These are phyloP conservation scores for Lutjanus erythropterus DNA, from an alignment of 2,113 vertebrate species.

Conservation along the genomic window DNA sequence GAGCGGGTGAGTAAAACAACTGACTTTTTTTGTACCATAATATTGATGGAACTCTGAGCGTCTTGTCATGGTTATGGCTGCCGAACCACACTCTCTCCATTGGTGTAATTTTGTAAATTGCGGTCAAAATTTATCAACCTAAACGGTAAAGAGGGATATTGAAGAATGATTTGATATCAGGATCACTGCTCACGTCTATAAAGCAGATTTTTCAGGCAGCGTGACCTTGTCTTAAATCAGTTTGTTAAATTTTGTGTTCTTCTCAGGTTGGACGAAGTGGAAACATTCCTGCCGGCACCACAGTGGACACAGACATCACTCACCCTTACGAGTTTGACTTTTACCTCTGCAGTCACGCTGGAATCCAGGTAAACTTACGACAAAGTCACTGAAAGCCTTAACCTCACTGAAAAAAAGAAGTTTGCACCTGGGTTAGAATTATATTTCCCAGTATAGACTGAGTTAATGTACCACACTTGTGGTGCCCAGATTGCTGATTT, in stretches of 20 bases:
- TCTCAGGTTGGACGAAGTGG: slow-evolving; percentile 95
- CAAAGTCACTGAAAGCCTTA: not conserved
- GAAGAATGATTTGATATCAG: not conserved
- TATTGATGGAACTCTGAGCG: no score
- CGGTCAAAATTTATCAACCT: no score
- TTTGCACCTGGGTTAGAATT: no score
- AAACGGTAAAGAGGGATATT: no score
- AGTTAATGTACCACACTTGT: not conserved
- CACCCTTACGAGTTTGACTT: slow-evolving; percentile 99
- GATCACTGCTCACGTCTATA: not conserved
- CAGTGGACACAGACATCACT: slow-evolving; percentile 97
- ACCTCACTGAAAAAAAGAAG: not conserved
- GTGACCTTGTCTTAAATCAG: not conserved
- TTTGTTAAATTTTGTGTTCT: not conserved
- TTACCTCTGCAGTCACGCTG: slow-evolving; percentile 99
- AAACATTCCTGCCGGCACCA: slow-evolving; percentile 98
- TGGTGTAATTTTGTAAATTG: not conserved
- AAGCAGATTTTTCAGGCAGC: not conserved
- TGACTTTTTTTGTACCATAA: not conserved
- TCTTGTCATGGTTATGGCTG: not conserved
- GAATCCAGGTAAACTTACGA: slow-evolving; percentile 90
- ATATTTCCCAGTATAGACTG: not conserved
- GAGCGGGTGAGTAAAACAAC: slow-evolving; percentile 90
- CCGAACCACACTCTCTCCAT: not conserved
- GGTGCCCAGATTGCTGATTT: not conserved